These are phyloP conservation scores for Drosophila meridionalis DNA, from an alignment of 2,888 invertebrate genomes.

Conservation along the genomic window DNA sequence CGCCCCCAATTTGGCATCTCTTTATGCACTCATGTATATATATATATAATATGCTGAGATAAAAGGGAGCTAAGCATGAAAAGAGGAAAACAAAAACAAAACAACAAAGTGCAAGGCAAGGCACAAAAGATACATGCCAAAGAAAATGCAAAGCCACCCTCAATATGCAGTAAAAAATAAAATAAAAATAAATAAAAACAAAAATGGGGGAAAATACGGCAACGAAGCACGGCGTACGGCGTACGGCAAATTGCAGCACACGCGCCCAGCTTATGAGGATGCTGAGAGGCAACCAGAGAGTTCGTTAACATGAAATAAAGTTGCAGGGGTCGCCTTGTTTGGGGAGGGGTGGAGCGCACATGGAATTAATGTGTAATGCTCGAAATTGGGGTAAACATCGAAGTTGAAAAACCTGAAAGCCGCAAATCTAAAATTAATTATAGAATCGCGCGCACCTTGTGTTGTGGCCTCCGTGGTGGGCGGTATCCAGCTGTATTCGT, in stretches of 20 bases:
- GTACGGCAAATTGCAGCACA: constrained; percentile 72
- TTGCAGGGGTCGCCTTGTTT: constrained; percentile 42
- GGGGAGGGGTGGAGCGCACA: constrained; percentile 6
- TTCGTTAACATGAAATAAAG: constrained; percentile 78
- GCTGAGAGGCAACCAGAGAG: constrained; percentile 60
- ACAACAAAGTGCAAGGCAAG: constrained; percentile 53
- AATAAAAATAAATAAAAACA: neutral
- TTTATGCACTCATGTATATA: constrained; percentile 36
- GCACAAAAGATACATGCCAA: constrained; percentile 68
- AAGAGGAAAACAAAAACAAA: constrained; percentile 53
- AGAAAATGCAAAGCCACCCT: constrained; percentile 62
- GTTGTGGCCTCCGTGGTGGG: constrained; percentile 87
- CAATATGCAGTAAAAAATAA: constrained; percentile 33
- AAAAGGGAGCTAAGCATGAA: constrained; percentile 60
- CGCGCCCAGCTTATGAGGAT: constrained; percentile 48
- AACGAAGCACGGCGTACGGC: constrained; percentile 36
- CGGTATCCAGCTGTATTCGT: constrained; percentile 90
- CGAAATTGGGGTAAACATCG: constrained; percentile 82
- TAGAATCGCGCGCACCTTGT: constrained; percentile 72
- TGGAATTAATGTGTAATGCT: constrained; percentile 43
- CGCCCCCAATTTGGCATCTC: constrained; percentile 80
- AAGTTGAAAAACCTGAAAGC: neutral
- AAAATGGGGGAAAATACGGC: constrained; percentile 26
- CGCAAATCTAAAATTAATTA: constrained; percentile 2
- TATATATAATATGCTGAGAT: constrained; percentile 46